Evolutionary conservation across 2,888 invertebrate genomes (phyloP).

Genomic region (Ichneumoninae sp.): DNA sequence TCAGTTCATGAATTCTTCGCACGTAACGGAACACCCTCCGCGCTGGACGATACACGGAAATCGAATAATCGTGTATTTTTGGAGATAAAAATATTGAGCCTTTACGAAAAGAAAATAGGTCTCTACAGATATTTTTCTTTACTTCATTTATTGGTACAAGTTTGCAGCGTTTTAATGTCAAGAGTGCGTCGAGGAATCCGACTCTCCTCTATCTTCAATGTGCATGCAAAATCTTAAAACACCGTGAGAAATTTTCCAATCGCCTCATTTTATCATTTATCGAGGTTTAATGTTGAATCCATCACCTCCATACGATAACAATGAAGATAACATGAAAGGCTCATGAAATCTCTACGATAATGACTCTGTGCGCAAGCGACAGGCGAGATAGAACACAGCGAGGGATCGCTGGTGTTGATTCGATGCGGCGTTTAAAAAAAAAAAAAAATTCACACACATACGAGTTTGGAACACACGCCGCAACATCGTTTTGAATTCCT

Average conservation of each 20-base stretch:
- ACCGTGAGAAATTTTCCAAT: constrained; percentile 59
- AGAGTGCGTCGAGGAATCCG: neutral
- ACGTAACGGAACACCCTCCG: constrained; percentile 57
- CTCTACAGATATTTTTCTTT: neutral
- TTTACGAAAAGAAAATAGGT: neutral
- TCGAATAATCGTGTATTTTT: constrained; percentile 74
- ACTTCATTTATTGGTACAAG: neutral
- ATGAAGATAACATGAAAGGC: constrained; percentile 40
- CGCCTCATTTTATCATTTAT: constrained; percentile 29
- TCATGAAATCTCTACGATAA: constrained; percentile 60
- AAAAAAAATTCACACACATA: constrained; percentile 66
- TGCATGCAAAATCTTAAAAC: constrained; percentile 30
- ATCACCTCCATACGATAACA: constrained; percentile 49
- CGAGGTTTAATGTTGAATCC: constrained; percentile 44
- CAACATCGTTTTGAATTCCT: constrained; percentile 79
- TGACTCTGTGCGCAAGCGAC: constrained; percentile 50
- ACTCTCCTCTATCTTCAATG: neutral
- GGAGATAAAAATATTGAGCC: neutral
- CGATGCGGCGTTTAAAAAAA: constrained; percentile 61
- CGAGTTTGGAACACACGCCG: constrained; percentile 17
- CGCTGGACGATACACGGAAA: constrained; percentile 66
- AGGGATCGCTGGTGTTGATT: constrained; percentile 22
- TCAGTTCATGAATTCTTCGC: constrained; percentile 68
- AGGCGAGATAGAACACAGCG: constrained; percentile 26
- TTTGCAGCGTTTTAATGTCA: too few species aligned